Evolutionary conservation across 2,888 invertebrate species (phyloP).

Genomic region (Eupeodes luniger): DNA sequence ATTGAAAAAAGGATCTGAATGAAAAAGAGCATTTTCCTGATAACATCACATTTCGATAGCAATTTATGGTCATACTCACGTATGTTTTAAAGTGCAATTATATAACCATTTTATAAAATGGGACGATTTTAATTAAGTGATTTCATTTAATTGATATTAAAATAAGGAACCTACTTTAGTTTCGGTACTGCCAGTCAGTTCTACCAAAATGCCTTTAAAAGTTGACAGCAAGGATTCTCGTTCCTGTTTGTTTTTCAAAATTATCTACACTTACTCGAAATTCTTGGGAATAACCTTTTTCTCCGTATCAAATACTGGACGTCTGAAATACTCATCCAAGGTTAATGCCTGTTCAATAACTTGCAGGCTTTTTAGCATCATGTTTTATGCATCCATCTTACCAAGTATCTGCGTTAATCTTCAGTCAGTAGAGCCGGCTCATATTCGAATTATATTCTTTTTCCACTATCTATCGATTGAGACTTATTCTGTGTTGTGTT

Average conservation of each 20-base stretch:
- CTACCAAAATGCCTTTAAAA: neutral
- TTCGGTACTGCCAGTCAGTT: neutral
- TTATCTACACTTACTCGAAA: neutral
- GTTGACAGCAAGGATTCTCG: neutral
- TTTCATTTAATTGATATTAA: no score
- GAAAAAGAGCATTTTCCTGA: no score
- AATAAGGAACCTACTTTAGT: neutral
- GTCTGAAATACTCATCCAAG: neutral
- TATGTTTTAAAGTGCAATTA: no score
- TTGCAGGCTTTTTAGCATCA: neutral
- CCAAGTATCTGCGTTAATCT: neutral
- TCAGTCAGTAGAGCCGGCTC: neutral
- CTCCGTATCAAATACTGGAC: neutral
- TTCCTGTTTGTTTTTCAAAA: neutral
- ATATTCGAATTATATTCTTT: neutral
- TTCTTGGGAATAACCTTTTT: constrained; percentile 8
- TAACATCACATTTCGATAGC: no score
- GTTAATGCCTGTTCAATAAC: neutral
- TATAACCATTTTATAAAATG: no score
- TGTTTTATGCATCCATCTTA: neutral
- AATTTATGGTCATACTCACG: no score
- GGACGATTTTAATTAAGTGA: no score
- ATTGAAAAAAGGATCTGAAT: no score
- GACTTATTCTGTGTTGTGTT: neutral
- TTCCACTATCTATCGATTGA: neutral